These are phyloP conservation scores for Pyralis farinalis DNA, from an alignment of 2,888 invertebrate species.

Conservation along the genomic window DNA sequence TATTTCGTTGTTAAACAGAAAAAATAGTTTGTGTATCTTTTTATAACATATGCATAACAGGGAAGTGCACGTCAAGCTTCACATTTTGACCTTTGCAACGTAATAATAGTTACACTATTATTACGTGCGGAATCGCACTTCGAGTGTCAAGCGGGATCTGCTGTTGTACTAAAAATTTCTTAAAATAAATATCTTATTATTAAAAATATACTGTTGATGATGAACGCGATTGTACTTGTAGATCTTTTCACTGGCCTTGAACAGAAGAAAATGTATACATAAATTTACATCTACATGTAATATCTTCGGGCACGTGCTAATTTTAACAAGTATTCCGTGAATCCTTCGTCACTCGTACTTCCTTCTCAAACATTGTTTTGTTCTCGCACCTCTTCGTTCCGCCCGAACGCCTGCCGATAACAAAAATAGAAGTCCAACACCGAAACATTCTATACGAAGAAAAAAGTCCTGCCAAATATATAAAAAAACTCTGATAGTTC, in stretches of 20 bases:
- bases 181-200: too few relatives aligned
- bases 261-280: constrained; percentile 9
- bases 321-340: constrained; percentile 44
- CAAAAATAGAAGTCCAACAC: constrained; percentile 62
- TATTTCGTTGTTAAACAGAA: too few relatives aligned
- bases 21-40: too few relatives aligned
- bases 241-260: constrained; percentile 29
- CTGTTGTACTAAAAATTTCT: too few relatives aligned
- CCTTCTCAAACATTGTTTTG: constrained; percentile 39
- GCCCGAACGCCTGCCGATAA: constrained; percentile 42
- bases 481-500: constrained; percentile 62
- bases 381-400: constrained; percentile 37
- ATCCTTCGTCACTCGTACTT: constrained; percentile 45
- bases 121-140: too few relatives aligned
- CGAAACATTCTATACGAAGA: constrained; percentile 42
- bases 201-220: too few relatives aligned
- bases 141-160: too few relatives aligned
- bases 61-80: too few relatives aligned
- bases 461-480: constrained; percentile 72
- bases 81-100: too few relatives aligned
- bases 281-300: constrained; percentile 18
- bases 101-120: too few relatives aligned
- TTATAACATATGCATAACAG: too few relatives aligned
- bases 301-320: constrained; percentile 29
- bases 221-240: too few relatives aligned